Percentiles rank a stretch among this genome's conserved stretches.
Evolutionary conservation across 1,140 invertebrate species (phyloP).

Genomic region (Bombus picipes): DNA sequence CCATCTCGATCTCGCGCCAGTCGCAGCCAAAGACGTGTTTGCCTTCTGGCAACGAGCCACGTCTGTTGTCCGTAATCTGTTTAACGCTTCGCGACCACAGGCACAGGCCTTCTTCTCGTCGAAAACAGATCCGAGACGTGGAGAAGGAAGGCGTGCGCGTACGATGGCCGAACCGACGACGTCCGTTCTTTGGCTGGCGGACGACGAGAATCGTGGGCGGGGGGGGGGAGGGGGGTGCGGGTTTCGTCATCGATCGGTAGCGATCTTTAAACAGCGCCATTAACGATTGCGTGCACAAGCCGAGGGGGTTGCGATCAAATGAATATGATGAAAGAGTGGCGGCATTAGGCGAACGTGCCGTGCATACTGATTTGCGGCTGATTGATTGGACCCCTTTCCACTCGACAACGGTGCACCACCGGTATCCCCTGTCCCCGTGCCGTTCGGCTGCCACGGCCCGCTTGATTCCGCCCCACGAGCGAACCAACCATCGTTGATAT

Average conservation of each 20-base stretch:
- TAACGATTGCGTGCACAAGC: slow-evolving; percentile 77
- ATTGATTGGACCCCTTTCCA: slow-evolving; percentile 82
- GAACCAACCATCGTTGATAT: slow-evolving; percentile 76
- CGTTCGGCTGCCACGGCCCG: slow-evolving; percentile 38
- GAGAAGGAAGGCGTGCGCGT: no score
- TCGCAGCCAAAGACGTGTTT: slow-evolving; percentile 77
- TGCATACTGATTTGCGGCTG: slow-evolving; percentile 83
- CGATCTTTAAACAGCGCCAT: slow-evolving; percentile 78
- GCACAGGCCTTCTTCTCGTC: slow-evolving; percentile 22
- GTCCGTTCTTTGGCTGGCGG: no score
- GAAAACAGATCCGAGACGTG: not conserved
- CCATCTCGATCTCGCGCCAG: slow-evolving; percentile 77
- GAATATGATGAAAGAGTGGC: slow-evolving; percentile 83
- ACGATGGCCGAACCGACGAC: no score
- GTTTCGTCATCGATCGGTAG: slow-evolving; percentile 61
- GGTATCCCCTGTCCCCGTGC: slow-evolving; percentile 49
- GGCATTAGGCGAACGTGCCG: slow-evolving; percentile 82
- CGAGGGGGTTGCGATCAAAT: slow-evolving; percentile 79
- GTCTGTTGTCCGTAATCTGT: slow-evolving; percentile 76
- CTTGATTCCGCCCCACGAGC: slow-evolving; percentile 63
- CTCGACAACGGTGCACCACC: slow-evolving; percentile 67
- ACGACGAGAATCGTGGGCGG: not conserved
- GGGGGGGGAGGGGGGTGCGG: no score
- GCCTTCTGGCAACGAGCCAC: slow-evolving; percentile 72
- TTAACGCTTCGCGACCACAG: slow-evolving; percentile 55